A percentile compares a stretch with the other conserved stretches of the same genome.
phyloP scores from a whole-genome alignment of 2,113 vertebrate genomes.

The human (Homo sapiens) region GRCh38 chr11:103655501-103656000 shows the following conservation, averaged over 20 bases:
- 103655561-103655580: not conserved
- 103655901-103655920: not conserved
- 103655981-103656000: no score
- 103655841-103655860: not conserved
- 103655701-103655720: not conserved
- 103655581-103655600: not conserved
- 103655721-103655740: conserved; percentile 46
- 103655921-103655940: not conserved
- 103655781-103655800: conserved; percentile 20
- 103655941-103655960: not conserved
- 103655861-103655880: not conserved
- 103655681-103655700: not conserved
- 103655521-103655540: conserved; percentile 34
- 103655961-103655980: not conserved
- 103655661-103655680: conserved; percentile 42
- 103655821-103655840: conserved; percentile 46
- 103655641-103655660: not conserved
- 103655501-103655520: conserved; percentile 2
- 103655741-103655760: conserved; percentile 26
- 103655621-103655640: not conserved
- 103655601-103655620: not conserved
- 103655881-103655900: not conserved
- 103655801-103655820: conserved; percentile 44
- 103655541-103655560: not conserved
- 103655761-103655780: not conserved